Conservation (phyloP, 2,888 invertebrate genomes). For the Hydrotaea diabolus region DNA sequence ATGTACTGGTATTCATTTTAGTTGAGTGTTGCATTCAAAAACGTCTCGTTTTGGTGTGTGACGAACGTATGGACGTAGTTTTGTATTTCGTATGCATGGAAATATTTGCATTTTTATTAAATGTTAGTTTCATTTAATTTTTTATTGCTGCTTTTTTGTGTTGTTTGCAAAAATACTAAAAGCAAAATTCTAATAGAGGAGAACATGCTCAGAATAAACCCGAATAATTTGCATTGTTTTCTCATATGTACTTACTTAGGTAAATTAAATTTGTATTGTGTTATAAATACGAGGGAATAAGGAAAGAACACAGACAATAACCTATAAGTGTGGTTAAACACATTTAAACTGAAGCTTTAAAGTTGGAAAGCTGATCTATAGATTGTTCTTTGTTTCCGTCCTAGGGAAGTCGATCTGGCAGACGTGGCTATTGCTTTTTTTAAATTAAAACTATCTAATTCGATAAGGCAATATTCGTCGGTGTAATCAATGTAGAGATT, state of each 20-base stretch:
- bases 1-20: conserved; percentile 16
- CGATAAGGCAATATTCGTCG: too few relatives aligned
- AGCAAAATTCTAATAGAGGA: not conserved
- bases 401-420: too few relatives aligned
- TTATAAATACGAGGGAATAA: not conserved
- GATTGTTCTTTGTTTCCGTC: too few relatives aligned
- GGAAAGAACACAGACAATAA: not conserved
- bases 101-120: conserved; percentile 32
- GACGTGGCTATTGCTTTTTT: too few relatives aligned
- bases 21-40: conserved; percentile 20
- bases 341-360: too few relatives aligned
- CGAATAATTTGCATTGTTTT: not conserved
- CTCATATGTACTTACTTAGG: not conserved
- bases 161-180: not conserved
- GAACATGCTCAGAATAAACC: not conserved
- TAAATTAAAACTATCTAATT: too few relatives aligned
- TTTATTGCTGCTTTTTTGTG: too few relatives aligned
- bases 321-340: too few relatives aligned
- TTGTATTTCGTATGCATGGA: conserved; percentile 1
- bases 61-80: not conserved
- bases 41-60: conserved; percentile 13
- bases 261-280: not conserved
- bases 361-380: too few relatives aligned
- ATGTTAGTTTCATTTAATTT: not conserved
- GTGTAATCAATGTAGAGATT: too few relatives aligned